Evolutionary conservation across 2,797 vertebrate genomes (phyloP).

Genomic region (Orientallactaga sibirica): DNA sequence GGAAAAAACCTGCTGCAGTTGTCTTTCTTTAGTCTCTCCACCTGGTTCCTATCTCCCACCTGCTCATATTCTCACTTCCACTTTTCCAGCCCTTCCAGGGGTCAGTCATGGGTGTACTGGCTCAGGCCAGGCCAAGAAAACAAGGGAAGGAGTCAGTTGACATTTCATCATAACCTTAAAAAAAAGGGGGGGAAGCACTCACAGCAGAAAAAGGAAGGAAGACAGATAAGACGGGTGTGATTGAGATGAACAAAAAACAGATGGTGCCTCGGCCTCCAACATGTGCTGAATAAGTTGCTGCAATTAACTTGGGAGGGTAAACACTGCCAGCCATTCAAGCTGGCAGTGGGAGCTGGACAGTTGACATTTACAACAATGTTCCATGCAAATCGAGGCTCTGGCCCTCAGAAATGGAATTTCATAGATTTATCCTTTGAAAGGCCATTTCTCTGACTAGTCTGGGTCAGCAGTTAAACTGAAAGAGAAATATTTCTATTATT

Average conservation of each 20-base stretch:
- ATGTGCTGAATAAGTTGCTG: constrained; percentile 23
- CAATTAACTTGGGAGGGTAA: constrained; percentile 53
- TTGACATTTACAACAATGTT: constrained; percentile 82
- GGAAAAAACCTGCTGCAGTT: neutral
- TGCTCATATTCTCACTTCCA: neutral
- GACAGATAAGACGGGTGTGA: constrained; percentile 44
- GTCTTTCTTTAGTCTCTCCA: neutral
- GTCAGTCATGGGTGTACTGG: neutral
- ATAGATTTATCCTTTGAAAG: constrained; percentile 76
- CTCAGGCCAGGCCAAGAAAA: constrained; percentile 16
- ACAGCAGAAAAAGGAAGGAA: constrained; percentile 52
- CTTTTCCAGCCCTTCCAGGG: neutral
- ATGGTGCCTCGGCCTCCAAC: neutral
- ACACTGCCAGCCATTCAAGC: constrained; percentile 77
- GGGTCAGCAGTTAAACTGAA: constrained; percentile 76
- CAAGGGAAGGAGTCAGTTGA: neutral
- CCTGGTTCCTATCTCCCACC: neutral
- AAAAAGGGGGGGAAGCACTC: neutral
- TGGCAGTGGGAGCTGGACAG: constrained; percentile 53
- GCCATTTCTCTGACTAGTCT: constrained; percentile 68
- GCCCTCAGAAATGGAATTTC: constrained; percentile 75
- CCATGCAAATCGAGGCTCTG: constrained; percentile 70
- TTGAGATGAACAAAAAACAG: constrained; percentile 46
- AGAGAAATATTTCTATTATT: constrained; percentile 79
- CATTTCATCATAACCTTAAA: constrained; percentile 23